Evolutionary conservation across 2,113 vertebrate genomes (phyloP).

Genomic region (Phocoena phocoena): DNA sequence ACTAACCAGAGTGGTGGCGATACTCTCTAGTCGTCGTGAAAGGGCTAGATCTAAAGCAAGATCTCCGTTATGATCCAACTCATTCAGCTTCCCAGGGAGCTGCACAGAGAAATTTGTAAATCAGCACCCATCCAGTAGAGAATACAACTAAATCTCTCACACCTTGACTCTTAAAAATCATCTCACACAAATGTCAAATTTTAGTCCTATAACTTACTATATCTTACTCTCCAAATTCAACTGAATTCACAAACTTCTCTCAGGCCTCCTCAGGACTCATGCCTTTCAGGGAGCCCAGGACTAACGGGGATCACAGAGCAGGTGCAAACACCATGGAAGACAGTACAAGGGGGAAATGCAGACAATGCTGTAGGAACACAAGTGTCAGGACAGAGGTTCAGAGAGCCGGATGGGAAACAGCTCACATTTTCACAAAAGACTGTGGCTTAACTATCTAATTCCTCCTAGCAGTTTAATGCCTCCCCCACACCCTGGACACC

Average conservation of each 20-base stretch:
- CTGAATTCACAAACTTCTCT: neutral
- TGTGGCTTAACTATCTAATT: neutral
- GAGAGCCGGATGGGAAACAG: neutral
- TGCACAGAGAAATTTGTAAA: constrained; percentile 59
- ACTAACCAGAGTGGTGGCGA: constrained; percentile 95
- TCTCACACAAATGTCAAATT: neutral
- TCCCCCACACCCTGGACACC: neutral
- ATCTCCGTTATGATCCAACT: constrained; percentile 95
- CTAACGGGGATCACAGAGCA: neutral
- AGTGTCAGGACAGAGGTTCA: neutral
- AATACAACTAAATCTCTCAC: neutral
- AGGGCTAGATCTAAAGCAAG: constrained; percentile 96
- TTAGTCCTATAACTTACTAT: neutral
- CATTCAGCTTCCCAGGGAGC: constrained; percentile 96
- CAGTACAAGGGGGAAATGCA: neutral
- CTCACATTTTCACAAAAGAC: neutral
- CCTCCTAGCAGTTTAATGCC: neutral
- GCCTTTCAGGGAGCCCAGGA: neutral
- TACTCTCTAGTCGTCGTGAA: constrained; percentile 92
- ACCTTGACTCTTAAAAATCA: neutral
- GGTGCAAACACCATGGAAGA: neutral
- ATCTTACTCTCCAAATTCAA: neutral
- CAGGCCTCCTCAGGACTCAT: neutral
- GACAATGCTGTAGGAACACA: neutral
- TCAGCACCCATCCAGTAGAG: neutral